Conservation (phyloP, 2,797 vertebrate species). For the Psittacula echo region DNA sequence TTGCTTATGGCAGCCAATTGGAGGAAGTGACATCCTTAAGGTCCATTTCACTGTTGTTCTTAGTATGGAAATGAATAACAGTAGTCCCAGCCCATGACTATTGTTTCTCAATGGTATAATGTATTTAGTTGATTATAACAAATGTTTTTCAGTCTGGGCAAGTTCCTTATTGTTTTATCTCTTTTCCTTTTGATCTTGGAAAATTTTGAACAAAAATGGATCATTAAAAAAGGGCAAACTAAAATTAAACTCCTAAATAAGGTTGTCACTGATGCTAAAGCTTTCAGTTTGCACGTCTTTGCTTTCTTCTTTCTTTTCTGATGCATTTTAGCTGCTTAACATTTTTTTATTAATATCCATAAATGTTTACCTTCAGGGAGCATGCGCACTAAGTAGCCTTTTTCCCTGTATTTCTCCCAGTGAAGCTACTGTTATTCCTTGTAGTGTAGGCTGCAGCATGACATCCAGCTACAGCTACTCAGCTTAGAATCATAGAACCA, state of each 20-base stretch:
- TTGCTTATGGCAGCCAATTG: rapidly evolving
- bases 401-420: background rate
- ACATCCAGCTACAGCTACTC: background rate
- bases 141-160: background rate
- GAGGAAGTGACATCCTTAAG: background rate
- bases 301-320: background rate
- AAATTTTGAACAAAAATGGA: background rate
- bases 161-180: background rate
- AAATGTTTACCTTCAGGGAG: background rate
- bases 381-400: background rate
- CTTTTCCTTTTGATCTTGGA: background rate
- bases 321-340: background rate
- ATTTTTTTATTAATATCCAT: background rate
- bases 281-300: background rate
- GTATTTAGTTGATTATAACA: background rate
- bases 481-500: background rate
- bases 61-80: background rate
- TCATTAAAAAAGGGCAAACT: background rate
- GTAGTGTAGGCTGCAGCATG: background rate
- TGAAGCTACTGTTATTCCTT: background rate
- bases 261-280: background rate
- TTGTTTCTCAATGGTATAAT: background rate
- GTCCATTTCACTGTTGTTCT: background rate
- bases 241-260: background rate
- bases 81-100: background rate